Evolutionary conservation across 2,797 vertebrate species (phyloP).

Genomic region (Sebastes itinus): DNA sequence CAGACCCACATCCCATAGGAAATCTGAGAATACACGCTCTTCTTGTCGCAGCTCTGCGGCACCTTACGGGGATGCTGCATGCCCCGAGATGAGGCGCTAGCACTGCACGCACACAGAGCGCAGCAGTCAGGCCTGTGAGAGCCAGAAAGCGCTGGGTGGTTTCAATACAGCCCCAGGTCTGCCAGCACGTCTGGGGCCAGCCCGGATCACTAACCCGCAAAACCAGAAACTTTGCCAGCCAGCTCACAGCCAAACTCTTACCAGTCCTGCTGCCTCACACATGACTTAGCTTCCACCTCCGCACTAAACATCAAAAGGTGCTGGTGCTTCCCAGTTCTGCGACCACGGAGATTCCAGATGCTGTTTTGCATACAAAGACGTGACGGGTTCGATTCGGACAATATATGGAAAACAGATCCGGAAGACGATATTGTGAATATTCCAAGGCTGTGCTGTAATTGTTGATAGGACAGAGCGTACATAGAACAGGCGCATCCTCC

Average conservation of each 20-base stretch:
- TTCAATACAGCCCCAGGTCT: slow-evolving; percentile 52
- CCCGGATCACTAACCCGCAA: slow-evolving; percentile 60
- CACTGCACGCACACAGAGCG: neutral
- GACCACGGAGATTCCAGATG: slow-evolving; percentile 13
- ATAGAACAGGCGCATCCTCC: slow-evolving; percentile 31
- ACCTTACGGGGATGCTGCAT: slow-evolving; percentile 20
- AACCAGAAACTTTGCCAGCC: slow-evolving; percentile 41
- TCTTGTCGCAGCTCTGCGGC: neutral
- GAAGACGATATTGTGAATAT: slow-evolving; percentile 1
- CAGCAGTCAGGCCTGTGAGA: slow-evolving; percentile 14
- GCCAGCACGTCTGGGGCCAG: slow-evolving; percentile 53
- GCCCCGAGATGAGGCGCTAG: neutral
- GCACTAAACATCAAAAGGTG: slow-evolving; percentile 37
- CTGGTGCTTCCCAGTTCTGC: slow-evolving; percentile 13
- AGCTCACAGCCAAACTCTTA: slow-evolving; percentile 54
- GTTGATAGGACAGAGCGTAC: slow-evolving; percentile 17
- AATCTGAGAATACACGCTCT: neutral
- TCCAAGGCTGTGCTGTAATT: slow-evolving; percentile 8
- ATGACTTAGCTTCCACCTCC: slow-evolving; percentile 54
- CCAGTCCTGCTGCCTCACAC: slow-evolving; percentile 58
- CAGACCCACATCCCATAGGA: neutral
- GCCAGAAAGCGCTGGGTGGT: slow-evolving; percentile 64
- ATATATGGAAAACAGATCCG: neutral
- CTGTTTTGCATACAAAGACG: neutral
- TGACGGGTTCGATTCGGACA: neutral